phyloP scores from a whole-genome alignment of 2,888 invertebrate species.

The Dasysyrphus tricinctus region DNA sequence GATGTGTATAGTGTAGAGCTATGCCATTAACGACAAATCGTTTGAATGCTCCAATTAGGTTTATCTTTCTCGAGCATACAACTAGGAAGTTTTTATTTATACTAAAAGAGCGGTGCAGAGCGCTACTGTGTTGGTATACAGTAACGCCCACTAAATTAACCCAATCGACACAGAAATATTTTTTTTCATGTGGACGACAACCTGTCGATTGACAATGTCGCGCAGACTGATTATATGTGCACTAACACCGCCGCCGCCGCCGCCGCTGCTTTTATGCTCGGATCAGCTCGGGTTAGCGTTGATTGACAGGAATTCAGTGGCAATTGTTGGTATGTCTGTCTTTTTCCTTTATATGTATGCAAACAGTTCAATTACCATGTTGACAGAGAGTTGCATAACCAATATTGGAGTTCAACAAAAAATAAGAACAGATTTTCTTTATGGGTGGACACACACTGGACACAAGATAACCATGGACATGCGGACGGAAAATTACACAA shows the following conservation, averaged over 20 bases:
- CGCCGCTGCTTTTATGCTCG: neutral
- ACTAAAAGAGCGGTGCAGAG: neutral
- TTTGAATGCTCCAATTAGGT: slow-evolving; percentile 60
- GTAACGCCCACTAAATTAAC: slow-evolving; percentile 70
- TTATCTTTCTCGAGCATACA: slow-evolving; percentile 25
- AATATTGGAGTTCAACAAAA: slow-evolving; percentile 15
- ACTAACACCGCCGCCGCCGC: neutral
- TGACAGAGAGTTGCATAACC: slow-evolving; percentile 66
- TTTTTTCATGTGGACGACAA: slow-evolving; percentile 41
- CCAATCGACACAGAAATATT: slow-evolving; percentile 21
- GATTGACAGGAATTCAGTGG: slow-evolving; percentile 72
- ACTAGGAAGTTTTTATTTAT: slow-evolving; percentile 46
- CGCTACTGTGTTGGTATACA: slow-evolving; percentile 20
- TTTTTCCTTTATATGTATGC: slow-evolving; percentile 43
- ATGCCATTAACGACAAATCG: slow-evolving; percentile 59
- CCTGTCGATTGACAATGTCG: slow-evolving; percentile 72
- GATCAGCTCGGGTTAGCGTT: slow-evolving; percentile 19
- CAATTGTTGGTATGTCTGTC: slow-evolving; percentile 53
- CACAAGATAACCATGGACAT: slow-evolving; percentile 37
- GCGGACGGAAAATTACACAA: slow-evolving; percentile 54
- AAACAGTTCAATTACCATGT: slow-evolving; percentile 65
- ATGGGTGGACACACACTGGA: slow-evolving; percentile 41
- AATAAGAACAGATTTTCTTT: slow-evolving; percentile 48
- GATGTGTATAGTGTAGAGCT: neutral
- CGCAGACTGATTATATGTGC: slow-evolving; percentile 52